These are phyloP conservation scores for Gastrophysa polygoni DNA, from an alignment of 2,888 invertebrate species.

Conservation along the genomic window DNA sequence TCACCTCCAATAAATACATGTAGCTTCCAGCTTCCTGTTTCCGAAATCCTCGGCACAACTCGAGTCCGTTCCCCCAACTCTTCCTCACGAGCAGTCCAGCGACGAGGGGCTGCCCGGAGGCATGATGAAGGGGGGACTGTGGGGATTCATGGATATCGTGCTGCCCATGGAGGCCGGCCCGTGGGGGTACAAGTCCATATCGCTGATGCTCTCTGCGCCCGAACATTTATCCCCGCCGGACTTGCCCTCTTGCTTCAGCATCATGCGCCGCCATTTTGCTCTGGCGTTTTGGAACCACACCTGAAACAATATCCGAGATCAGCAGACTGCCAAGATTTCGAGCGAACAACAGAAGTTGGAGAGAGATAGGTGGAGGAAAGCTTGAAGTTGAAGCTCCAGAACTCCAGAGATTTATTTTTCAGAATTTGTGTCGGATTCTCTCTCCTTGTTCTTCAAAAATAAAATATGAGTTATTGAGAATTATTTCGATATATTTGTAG, in stretches of 20 bases:
- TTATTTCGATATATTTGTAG: no score
- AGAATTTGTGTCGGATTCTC: no score
- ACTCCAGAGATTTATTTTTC: no score
- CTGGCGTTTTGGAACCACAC: conserved; percentile 96
- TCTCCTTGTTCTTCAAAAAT: no score
- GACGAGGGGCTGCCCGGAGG: conserved; percentile 74
- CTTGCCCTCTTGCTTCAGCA: conserved; percentile 80
- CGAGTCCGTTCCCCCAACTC: not conserved
- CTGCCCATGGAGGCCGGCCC: conserved; percentile 67
- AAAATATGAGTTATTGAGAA: no score
- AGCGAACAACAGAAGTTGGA: no score
- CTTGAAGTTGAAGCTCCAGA: no score
- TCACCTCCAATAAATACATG: no score
- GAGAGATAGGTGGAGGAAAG: no score
- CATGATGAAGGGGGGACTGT: conserved; percentile 74
- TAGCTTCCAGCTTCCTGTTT: no score
- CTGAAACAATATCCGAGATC: conserved; percentile 65
- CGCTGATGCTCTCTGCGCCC: conserved; percentile 65
- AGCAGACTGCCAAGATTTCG: conserved; percentile 19
- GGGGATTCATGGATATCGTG: conserved; percentile 69
- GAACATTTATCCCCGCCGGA: conserved; percentile 72
- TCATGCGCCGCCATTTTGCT: conserved; percentile 91
- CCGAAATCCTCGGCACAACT: not conserved
- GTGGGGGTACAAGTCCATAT: conserved; percentile 66
- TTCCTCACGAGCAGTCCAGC: conserved; percentile 73